Evolutionary conservation across 2,797 vertebrate species (phyloP).

Genomic region (Monodelphis domestica): DNA sequence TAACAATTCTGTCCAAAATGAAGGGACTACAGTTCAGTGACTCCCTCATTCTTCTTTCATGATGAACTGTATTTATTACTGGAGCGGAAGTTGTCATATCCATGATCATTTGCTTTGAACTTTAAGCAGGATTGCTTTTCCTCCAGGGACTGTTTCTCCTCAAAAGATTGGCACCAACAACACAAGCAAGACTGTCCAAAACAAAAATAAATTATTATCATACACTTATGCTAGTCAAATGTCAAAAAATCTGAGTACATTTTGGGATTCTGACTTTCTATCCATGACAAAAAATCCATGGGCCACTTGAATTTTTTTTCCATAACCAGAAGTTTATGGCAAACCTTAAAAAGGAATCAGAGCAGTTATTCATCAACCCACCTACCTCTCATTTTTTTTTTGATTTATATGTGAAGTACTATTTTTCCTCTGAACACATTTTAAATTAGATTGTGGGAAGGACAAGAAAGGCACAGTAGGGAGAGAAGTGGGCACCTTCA

Average conservation of each 20-base stretch:
- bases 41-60: constrained; percentile 80
- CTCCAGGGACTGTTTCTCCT: constrained; percentile 88
- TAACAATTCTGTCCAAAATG: constrained; percentile 62
- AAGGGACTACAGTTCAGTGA: constrained; percentile 71
- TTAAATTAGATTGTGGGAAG: neutral
- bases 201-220: constrained; percentile 73
- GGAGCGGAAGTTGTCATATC: constrained; percentile 92
- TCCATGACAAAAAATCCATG: neutral
- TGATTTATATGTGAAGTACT: neutral
- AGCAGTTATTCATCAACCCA: neutral
- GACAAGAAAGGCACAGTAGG: neutral
- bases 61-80: constrained; percentile 95
- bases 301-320: neutral
- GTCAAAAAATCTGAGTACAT: neutral
- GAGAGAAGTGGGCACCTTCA: neutral
- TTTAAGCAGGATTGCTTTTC: constrained; percentile 92
- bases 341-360: neutral
- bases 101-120: constrained; percentile 92
- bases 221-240: constrained; percentile 8
- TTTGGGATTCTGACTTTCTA: neutral
- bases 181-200: constrained; percentile 91
- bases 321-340: neutral
- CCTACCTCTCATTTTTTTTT: neutral
- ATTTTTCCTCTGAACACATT: neutral
- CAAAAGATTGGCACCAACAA: constrained; percentile 90